Conservation (phyloP, 2,888 invertebrate genomes). For the Ormia ochracea region DNA sequence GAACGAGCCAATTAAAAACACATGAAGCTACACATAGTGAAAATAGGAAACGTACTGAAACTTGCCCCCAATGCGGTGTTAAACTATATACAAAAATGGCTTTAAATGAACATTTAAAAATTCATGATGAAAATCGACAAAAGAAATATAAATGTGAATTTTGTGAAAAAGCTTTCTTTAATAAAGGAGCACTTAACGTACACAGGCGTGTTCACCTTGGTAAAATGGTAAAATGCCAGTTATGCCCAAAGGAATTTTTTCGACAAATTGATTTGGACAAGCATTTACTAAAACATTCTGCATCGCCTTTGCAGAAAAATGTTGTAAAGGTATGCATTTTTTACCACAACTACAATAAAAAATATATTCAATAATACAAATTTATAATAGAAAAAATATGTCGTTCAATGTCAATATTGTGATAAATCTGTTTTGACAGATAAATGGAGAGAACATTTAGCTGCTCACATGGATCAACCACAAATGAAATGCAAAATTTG, state of each 20-base stretch:
- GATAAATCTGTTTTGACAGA: background rate
- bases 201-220: slow-evolving; percentile 56
- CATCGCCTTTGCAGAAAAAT: background rate
- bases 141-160: slow-evolving; percentile 56
- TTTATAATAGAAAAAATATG: slow-evolving; percentile 3
- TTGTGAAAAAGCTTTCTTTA: slow-evolving; percentile 62
- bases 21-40: slow-evolving; percentile 57
- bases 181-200: slow-evolving; percentile 63
- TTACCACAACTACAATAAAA: background rate
- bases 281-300: slow-evolving; percentile 33
- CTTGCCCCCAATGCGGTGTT: slow-evolving; percentile 34
- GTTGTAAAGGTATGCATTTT: background rate
- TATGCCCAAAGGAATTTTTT: slow-evolving; percentile 44
- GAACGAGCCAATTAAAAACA: slow-evolving; percentile 34
- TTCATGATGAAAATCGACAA: slow-evolving; percentile 61
- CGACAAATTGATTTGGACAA: slow-evolving; percentile 37
- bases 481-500: slow-evolving; percentile 41
- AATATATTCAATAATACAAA: background rate
- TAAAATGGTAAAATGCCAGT: slow-evolving; percentile 31
- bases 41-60: slow-evolving; percentile 51
- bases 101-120: slow-evolving; percentile 60
- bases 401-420: slow-evolving; percentile 37
- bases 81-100: slow-evolving; percentile 24
- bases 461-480: slow-evolving; percentile 33
- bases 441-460: slow-evolving; percentile 35